A percentile compares a stretch with the other conserved stretches of the same genome.
Evolutionary conservation across 2,888 invertebrate genomes (phyloP).

Genomic region (Lathronympha strigana): DNA sequence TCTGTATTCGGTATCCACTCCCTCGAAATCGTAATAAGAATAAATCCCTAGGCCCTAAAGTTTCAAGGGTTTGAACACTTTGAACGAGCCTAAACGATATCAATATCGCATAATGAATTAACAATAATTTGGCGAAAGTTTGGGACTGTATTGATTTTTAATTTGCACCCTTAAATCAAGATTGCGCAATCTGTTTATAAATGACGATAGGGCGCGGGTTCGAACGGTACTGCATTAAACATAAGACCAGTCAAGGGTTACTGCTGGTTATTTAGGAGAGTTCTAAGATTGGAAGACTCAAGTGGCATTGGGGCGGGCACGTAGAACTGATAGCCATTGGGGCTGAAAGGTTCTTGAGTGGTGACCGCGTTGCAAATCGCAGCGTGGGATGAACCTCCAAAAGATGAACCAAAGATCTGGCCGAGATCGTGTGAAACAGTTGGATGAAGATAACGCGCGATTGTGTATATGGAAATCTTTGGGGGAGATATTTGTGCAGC

Average conservation of each 20-base stretch:
- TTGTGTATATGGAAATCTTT: too few species aligned
- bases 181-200: slow-evolving; percentile 74
- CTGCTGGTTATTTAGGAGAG: slow-evolving; percentile 66
- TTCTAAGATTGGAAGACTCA: too few species aligned
- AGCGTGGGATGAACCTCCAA: too few species aligned
- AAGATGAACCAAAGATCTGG: too few species aligned
- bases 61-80: slow-evolving; percentile 9
- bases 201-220: slow-evolving; percentile 65
- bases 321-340: too few species aligned
- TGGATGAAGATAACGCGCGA: too few species aligned
- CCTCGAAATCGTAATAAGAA: background rate
- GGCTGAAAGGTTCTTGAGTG: too few species aligned
- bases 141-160: slow-evolving; percentile 67
- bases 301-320: too few species aligned
- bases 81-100: slow-evolving; percentile 22
- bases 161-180: slow-evolving; percentile 68
- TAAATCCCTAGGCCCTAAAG: slow-evolving; percentile 2
- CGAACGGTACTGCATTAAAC: slow-evolving; percentile 66
- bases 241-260: slow-evolving; percentile 60
- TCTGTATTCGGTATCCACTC: background rate
- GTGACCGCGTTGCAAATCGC: too few species aligned
- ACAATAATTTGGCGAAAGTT: slow-evolving; percentile 42
- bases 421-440: too few species aligned
- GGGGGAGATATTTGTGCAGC: too few species aligned
- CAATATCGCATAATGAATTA: slow-evolving; percentile 37